Base-by-base conservation (phyloP, 2,113 vertebrate species). In the Nothocercus nigrocapillus region DNA sequence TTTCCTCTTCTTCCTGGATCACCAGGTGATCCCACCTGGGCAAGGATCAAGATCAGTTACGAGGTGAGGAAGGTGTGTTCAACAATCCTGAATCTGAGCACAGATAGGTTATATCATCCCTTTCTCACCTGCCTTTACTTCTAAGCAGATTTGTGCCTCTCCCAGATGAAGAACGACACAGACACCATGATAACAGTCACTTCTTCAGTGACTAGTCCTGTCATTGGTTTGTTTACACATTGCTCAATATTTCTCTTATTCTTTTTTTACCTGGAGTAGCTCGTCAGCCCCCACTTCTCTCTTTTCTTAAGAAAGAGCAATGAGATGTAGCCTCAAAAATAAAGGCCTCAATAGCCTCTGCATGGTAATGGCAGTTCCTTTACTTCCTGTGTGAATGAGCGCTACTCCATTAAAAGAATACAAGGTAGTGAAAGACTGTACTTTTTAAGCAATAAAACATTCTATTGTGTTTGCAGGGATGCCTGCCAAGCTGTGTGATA, bases 401-500 rank as follows among this genome's bases (percentile, higher is more conserved):
- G 5, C n/a, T 67, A 7, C 61, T 83, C 85, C 32, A 9, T 67
- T 84, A 51, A 59, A 80, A 67, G 69, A 80, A 19, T 51, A 28
- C 5, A 49, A 85, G 9, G 40, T 27, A 85, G 13, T 21, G 30
- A 77, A 77, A 44, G 69, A 30, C 28, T 84, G 34, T 58, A 56
- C 61, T 82, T 95, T 88, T 89, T 79, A 54, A 78, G 56, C 45
- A 75, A 64, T 77, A 81, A 88, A 94, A 84, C 61, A 75, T 93
- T 69, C 88, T 72, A 59, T 72, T 89, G 73, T 51, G 30, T 93
- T 92, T 93, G 32, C 73, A 95, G 80, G 61, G 38, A 90, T 75
- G 69, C 53, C 53, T 93, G 94, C 86, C 89, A 94, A 94, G 62
- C 66, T 72, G 69, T 42, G 42, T 95, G 90, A 93, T 64, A 86